Conservation (phyloP, 2,797 vertebrate species). For the Bucorvus abyssinicus region DNA sequence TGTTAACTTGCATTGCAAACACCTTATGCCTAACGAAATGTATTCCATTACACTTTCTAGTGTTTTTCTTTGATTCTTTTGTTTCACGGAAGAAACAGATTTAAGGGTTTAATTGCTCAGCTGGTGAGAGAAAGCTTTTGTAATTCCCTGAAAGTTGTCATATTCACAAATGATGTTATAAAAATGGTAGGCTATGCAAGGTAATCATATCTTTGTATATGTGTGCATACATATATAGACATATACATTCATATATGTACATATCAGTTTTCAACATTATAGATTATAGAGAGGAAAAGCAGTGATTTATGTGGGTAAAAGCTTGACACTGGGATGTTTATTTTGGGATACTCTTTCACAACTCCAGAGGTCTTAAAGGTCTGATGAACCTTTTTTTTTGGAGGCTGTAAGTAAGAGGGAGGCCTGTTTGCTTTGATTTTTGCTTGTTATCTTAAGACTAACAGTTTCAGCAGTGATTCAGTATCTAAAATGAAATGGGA, state of each 20-base stretch:
- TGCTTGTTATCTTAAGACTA: neutral
- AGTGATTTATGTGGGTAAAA: neutral
- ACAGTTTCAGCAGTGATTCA: neutral
- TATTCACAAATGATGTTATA: neutral
- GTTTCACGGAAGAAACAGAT: neutral
- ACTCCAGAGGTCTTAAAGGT: neutral
- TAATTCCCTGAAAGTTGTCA: neutral
- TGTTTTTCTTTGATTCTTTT: neutral
- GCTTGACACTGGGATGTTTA: accelerated
- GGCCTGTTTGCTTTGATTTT: neutral
- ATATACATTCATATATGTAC: neutral
- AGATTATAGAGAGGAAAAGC: neutral
- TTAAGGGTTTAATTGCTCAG: neutral
- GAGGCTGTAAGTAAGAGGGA: neutral
- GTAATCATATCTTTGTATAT: neutral
- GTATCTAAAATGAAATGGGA: neutral
- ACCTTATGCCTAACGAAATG: neutral
- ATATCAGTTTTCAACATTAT: neutral
- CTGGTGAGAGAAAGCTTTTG: neutral
- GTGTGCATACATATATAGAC: neutral
- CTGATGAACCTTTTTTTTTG: neutral
- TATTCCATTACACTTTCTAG: neutral
- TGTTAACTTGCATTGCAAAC: neutral
- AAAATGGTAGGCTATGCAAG: neutral
- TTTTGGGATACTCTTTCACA: neutral